Evolutionary conservation across 2,113 vertebrate species (phyloP).

Genomic region (Pogona vitticeps): DNA sequence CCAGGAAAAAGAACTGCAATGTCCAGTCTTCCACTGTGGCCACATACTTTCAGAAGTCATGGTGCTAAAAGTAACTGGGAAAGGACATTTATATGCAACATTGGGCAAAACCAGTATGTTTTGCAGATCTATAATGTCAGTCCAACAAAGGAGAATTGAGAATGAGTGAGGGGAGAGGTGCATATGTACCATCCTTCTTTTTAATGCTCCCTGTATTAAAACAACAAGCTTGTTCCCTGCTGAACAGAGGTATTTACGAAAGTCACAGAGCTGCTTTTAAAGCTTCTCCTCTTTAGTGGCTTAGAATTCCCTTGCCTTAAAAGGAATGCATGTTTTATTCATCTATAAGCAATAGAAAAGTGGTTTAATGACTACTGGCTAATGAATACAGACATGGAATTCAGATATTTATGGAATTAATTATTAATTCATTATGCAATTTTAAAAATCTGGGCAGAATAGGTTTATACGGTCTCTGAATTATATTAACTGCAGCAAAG

Average conservation of each 20-base stretch:
- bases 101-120: not conserved
- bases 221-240: not conserved
- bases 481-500: not conserved
- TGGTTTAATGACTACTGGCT: conserved; percentile 20
- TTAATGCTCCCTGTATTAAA: not conserved
- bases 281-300: conserved; percentile 8
- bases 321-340: conserved; percentile 35
- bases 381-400: conserved; percentile 22
- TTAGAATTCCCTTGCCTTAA: conserved; percentile 22
- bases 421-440: conserved; percentile 17
- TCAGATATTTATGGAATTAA: conserved; percentile 24
- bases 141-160: not conserved
- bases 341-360: conserved; percentile 24
- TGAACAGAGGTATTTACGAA: not conserved
- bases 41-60: not conserved
- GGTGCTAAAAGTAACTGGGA: not conserved
- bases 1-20: not conserved
- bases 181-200: not conserved
- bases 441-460: conserved; percentile 29
- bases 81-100: not conserved
- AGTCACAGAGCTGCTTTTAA: conserved; percentile 1
- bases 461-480: not conserved
- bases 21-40: not conserved
- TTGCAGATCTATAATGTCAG: not conserved
- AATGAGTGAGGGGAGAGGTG: not conserved